Evolutionary conservation across 2,113 vertebrate genomes (phyloP).

Genomic region (Apistogramma diplotaenia): DNA sequence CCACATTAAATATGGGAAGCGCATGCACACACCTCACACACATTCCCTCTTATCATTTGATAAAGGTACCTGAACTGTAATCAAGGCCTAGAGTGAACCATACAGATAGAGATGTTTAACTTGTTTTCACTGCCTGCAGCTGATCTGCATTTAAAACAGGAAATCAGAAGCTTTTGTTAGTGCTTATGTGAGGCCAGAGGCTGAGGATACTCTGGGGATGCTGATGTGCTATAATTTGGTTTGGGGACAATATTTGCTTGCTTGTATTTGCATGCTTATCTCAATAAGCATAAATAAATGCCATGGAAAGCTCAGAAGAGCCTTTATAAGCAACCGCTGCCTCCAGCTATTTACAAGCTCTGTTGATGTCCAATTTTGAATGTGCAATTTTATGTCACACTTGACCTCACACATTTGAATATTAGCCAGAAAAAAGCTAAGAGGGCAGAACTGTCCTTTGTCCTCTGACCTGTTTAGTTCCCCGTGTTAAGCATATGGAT

Average conservation of each 20-base stretch:
- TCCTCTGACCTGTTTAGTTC: background rate
- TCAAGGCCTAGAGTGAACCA: background rate
- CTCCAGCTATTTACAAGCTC: slow-evolving; percentile 10
- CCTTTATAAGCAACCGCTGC: slow-evolving; percentile 2
- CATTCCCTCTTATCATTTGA: slow-evolving; percentile 18
- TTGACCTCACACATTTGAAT: background rate
- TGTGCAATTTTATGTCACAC: background rate
- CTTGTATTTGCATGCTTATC: slow-evolving; percentile 14
- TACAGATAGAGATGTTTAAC: background rate
- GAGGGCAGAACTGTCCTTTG: background rate
- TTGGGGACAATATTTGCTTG: slow-evolving; percentile 5
- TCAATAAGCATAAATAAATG: slow-evolving; percentile 4
- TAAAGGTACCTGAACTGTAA: slow-evolving; percentile 23
- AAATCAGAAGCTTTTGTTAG: slow-evolving; percentile 5
- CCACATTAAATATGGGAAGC: slow-evolving; percentile 31
- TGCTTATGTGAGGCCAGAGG: slow-evolving; percentile 2
- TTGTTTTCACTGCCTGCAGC: background rate
- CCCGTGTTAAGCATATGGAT: background rate
- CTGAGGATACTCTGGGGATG: slow-evolving; percentile 11
- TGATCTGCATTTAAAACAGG: background rate
- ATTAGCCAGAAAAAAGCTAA: background rate
- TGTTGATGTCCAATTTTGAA: slow-evolving; percentile 1
- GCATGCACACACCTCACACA: slow-evolving; percentile 2
- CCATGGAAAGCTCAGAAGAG: slow-evolving; percentile 9
- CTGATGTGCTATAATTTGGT: slow-evolving; percentile 2